Base-by-base conservation (phyloP, 2,888 invertebrate genomes). In the Crioceris asparagi region DNA sequence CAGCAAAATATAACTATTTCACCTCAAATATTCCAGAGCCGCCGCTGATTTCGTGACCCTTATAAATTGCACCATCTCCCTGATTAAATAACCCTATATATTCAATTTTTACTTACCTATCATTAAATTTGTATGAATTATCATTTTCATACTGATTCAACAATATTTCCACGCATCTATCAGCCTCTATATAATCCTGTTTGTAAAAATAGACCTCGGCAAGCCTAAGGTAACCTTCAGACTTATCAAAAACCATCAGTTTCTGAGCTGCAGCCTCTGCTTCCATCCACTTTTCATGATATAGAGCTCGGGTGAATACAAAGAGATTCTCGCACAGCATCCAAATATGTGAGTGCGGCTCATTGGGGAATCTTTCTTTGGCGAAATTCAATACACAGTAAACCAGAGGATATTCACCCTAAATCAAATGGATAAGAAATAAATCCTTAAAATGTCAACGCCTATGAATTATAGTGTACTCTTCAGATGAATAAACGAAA, bases 201-300 rank as follows among this genome's bases (percentile, higher is more conserved):
- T 71, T 72, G 17, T 71, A 57, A 43, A 70, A 70, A 53, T 68
- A 69, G 61, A 75, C 66, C 52, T 75, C 74, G 0, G 71, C 71
- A 57, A 66, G 51, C 47, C 69, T 64, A 7, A 80, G 60, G 45
- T 75, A 72, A 43, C 81, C 77, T 49, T 82, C 78, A 65, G 75
- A 71, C 52, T 74, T 65, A 53, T 83, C 77, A 1, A 79, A 65
- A 0, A 80, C 72, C 27, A 77, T 73, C 26, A 86, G 63, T 54
- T 78, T 79, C 38, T 72, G 70, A 42, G 83, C 79, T 29, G 76
- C 74, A 44, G 72, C 71, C 35, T 81, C 75, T 0, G 84, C 83
- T 45, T 77, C 76, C 33, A 72, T 72, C 77, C 80, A 82, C 54
- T 78, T 75, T 38, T 76, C 74, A 54, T 60, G 65, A 47, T 70